Base-by-base conservation (phyloP, 2,113 vertebrate species). In the Brachionichthys hirsutus region DNA sequence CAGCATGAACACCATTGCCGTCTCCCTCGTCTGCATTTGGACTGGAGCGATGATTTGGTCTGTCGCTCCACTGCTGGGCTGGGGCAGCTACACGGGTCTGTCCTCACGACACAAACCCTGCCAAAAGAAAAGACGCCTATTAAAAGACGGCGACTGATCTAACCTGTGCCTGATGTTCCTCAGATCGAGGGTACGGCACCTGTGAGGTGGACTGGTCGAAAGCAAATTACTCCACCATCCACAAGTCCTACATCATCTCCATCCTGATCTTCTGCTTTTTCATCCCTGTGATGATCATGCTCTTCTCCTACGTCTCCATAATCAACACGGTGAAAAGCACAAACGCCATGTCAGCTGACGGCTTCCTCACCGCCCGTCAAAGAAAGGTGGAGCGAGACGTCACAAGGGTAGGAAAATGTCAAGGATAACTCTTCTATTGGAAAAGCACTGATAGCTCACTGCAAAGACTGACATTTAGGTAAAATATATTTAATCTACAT, bases 1-100 rank as follows among this genome's bases (percentile, higher is more conserved):
- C 80, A 92, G 85, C 83, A 89, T 81, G 35, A 88, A 84, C 82
- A 92, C 89, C 22, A 92, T 96, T 12, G 78, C 78, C 0, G 78
- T 92, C 34, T 87, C 90, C 3, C 71, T 95, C 56, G 62, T 91
- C 53, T 91, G 93, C 70, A 93, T 95, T 54, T 97, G 95, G 94
- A 77, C 88, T 15, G 91, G 92, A 65, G 90, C 92, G 3, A 62
- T 89, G 65, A 95, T 95, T 89, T 95, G 94, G 94, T 94, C 94
- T 0, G 85, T 77, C 22, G 92, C 94, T 51, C 94, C 94, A 0
- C 40, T 96, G 48, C 60, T 95, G 22, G 94, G 94, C 79, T 97
- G 94, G 94, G 94, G 94, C 72, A 95, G 94, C 78, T 95, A 93
- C 70, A 95, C 90, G 88, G 94, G 94, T 95, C 81, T 71, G 73